Conservation (phyloP, 2,797 vertebrate species). For the Scolopax rusticola region DNA sequence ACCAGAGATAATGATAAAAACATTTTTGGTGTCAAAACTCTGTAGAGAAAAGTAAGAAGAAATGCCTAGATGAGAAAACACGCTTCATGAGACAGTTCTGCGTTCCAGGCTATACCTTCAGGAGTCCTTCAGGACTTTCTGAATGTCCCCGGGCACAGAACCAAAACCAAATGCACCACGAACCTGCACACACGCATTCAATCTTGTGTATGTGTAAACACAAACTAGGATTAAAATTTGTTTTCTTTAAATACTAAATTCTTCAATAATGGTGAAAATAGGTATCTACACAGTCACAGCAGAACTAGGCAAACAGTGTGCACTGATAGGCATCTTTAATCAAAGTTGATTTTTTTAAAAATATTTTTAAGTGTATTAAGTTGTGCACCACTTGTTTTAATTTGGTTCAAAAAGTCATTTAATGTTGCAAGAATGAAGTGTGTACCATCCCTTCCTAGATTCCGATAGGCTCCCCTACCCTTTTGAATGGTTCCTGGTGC, state of each 20-base stretch:
- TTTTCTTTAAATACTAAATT: not conserved
- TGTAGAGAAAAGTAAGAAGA: not conserved
- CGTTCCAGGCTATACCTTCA: not conserved
- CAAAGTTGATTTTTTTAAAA: not conserved
- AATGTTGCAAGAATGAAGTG: not conserved
- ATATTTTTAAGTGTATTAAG: not conserved
- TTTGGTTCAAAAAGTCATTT: not conserved
- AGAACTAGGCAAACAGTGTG: not conserved
- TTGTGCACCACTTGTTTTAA: not conserved
- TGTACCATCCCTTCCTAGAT: not conserved
- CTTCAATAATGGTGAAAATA: not conserved
- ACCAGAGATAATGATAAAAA: fast-evolving
- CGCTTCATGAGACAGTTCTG: fast-evolving
- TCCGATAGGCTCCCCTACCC: not conserved
- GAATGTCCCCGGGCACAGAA: not conserved
- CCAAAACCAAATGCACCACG: not conserved
- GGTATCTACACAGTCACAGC: not conserved
- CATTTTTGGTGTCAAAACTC: not conserved
- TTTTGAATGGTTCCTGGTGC: not conserved
- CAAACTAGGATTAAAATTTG: not conserved
- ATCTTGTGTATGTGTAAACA: not conserved
- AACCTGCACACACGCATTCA: not conserved
- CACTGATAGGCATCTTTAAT: not conserved
- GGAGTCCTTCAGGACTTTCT: not conserved
- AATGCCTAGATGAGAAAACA: not conserved